A percentile compares a stretch with the other conserved stretches of the same genome.
Conservation (phyloP, 2,113 vertebrate genomes). For the Bolborhynchus lineola region DNA sequence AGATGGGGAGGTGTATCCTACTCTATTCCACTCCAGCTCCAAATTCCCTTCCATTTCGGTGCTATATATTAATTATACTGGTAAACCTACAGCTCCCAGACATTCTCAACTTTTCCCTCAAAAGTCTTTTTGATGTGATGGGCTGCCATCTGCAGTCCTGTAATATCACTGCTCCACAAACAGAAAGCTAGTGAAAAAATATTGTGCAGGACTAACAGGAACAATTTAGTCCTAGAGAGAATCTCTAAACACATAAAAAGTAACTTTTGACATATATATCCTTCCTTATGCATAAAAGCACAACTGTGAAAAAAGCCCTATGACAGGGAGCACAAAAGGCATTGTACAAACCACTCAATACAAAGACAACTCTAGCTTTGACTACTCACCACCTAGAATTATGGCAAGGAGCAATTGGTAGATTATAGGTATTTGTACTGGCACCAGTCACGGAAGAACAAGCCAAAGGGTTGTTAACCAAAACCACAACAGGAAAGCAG, state of each 20-base stretch:
- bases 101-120: background rate
- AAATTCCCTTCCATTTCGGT: background rate
- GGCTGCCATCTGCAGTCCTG: slow-evolving; percentile 63
- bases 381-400: background rate
- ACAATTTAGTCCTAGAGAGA: background rate
- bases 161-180: background rate
- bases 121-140: slow-evolving; percentile 9
- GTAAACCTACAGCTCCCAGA: background rate
- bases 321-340: background rate
- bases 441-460: background rate
- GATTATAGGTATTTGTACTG: slow-evolving; percentile 37
- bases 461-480: slow-evolving; percentile 22
- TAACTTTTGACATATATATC: background rate
- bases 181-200: background rate
- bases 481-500: slow-evolving; percentile 43
- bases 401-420: slow-evolving; percentile 15
- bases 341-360: background rate
- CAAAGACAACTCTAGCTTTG: background rate
- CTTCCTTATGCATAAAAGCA: background rate
- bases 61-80: background rate
- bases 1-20: background rate
- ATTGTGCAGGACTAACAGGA: background rate
- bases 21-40: background rate
- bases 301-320: background rate
- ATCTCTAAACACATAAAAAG: background rate